Percentiles rank a stretch among this genome's conserved stretches.
Conservation (phyloP, 2,113 vertebrate genomes). For the Chloroceryle aenea region DNA sequence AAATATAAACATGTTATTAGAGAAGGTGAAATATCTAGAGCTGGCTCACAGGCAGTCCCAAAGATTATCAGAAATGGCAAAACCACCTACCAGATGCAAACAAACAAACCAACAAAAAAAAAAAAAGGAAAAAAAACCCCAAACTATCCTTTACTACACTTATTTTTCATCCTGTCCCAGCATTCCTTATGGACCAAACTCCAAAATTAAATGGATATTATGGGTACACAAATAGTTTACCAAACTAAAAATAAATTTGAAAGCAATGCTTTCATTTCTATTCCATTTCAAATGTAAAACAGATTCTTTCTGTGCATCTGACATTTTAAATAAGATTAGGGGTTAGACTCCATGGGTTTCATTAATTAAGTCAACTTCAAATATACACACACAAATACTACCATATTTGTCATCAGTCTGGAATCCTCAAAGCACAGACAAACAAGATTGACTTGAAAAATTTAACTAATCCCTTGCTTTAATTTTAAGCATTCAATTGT, state of each 20-base stretch:
- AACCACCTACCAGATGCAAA: not conserved
- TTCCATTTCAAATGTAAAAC: not conserved
- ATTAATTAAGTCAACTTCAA: slow-evolving; percentile 45
- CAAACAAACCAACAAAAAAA: not conserved
- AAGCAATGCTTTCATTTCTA: slow-evolving; percentile 45
- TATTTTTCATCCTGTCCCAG: not conserved
- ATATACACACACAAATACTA: slow-evolving; percentile 24
- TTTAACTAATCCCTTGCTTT: not conserved
- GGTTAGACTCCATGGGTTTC: slow-evolving; percentile 14
- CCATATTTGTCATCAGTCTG: not conserved
- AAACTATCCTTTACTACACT: not conserved
- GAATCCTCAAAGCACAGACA: not conserved
- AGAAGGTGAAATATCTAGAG: not conserved
- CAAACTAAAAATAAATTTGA: slow-evolving; percentile 50
- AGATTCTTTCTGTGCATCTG: slow-evolving; percentile 12
- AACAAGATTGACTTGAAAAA: not conserved
- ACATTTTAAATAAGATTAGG: slow-evolving; percentile 24
- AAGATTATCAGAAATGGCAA: not conserved
- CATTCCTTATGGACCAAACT: slow-evolving; percentile 2
- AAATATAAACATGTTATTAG: not conserved
- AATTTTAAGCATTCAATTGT: not conserved
- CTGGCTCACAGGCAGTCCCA: not conserved
- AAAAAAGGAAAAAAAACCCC: not conserved
- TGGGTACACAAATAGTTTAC: slow-evolving; percentile 38
- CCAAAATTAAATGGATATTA: slow-evolving; percentile 34